These are phyloP conservation scores for Pterois miles DNA, from an alignment of 2,797 vertebrate species.

Conservation along the genomic window DNA sequence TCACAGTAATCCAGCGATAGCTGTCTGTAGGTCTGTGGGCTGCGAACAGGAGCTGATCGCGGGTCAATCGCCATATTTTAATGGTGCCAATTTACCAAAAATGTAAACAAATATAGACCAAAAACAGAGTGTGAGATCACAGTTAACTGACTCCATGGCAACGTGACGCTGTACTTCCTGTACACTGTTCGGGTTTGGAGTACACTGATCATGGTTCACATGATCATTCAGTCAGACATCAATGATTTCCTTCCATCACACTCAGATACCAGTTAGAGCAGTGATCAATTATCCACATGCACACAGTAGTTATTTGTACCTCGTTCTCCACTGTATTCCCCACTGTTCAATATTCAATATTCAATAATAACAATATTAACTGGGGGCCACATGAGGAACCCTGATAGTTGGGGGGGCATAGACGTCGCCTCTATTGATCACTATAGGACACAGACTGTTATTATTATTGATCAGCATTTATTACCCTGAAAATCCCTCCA, in stretches of 20 bases:
- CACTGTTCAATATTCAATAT: no score
- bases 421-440: no score
- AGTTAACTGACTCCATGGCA: not conserved
- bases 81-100: not conserved
- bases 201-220: not conserved
- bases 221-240: not conserved
- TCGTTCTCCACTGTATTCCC: not conserved
- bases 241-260: not conserved
- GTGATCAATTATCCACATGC: not conserved
- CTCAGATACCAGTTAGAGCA: not conserved
- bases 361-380: no score
- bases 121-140: not conserved
- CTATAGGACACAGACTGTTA: no score
- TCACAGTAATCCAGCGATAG: not conserved
- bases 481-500: no score
- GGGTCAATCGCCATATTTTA: not conserved
- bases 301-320: not conserved
- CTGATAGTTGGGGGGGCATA: no score
- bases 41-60: not conserved
- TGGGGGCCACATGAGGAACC: no score
- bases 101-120: not conserved
- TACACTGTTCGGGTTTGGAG: not conserved
- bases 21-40: not conserved
- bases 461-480: no score
- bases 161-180: no score